Percentiles rank a stretch among this genome's conserved stretches.
phyloP scores from a whole-genome alignment of 92 coral and sea anemone species.

The Porites rus region DNA sequence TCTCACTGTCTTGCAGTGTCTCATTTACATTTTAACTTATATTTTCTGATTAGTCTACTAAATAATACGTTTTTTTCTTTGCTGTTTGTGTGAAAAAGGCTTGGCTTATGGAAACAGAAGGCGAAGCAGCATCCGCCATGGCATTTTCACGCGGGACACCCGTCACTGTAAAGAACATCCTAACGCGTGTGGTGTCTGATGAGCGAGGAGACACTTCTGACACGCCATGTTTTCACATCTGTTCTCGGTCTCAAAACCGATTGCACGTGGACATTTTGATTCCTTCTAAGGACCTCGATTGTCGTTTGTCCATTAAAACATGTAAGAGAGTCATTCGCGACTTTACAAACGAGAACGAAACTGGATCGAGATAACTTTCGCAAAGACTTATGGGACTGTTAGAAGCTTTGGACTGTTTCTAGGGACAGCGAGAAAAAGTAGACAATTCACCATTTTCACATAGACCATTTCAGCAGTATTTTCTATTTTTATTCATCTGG shows the following conservation, averaged over 20 bases:
- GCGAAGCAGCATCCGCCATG: not conserved
- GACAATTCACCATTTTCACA: too few species aligned
- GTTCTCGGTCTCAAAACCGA: slow-evolving; percentile 22
- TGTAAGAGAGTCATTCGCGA: slow-evolving; percentile 25
- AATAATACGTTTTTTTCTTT: not conserved
- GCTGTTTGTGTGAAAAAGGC: slow-evolving; percentile 30
- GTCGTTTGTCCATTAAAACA: slow-evolving; percentile 49
- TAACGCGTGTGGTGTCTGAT: slow-evolving; percentile 22
- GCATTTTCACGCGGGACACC: slow-evolving; percentile 44
- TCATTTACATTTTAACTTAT: not conserved
- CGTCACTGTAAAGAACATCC: slow-evolving; percentile 46
- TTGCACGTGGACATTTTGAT: slow-evolving; percentile 55
- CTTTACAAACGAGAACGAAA: too few species aligned
- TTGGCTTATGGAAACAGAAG: slow-evolving; percentile 40
- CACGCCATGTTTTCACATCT: slow-evolving; percentile 54
- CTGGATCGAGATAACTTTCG: too few species aligned
- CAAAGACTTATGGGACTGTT: too few species aligned
- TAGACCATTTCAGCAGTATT: too few species aligned
- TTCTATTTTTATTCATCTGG: too few species aligned
- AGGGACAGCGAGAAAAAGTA: too few species aligned
- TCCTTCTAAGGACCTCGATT: slow-evolving; percentile 57
- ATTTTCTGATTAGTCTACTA: not conserved
- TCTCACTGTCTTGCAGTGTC: not conserved
- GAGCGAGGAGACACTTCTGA: slow-evolving; percentile 41
- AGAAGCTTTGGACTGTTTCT: too few species aligned